phyloP scores from a whole-genome alignment of 2,888 invertebrate genomes.

The Cepaea hortensis region DNA sequence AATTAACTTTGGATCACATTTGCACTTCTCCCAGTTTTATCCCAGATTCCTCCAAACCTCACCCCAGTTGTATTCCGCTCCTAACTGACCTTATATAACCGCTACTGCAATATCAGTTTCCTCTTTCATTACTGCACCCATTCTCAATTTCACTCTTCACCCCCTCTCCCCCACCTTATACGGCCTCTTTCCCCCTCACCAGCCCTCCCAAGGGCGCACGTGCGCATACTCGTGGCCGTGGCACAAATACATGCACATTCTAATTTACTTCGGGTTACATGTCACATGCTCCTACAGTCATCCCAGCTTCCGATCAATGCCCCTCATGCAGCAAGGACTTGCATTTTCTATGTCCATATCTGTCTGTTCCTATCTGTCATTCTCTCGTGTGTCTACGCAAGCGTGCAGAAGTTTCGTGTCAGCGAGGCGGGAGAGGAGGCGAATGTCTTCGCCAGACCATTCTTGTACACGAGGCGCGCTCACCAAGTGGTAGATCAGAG shows the following conservation, averaged over 20 bases:
- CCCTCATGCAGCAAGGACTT: background rate
- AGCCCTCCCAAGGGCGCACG: background rate
- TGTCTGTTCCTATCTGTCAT: constrained; percentile 14
- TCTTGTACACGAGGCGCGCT: too few species aligned
- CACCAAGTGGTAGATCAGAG: too few species aligned
- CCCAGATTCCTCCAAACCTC: background rate
- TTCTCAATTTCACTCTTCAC: background rate
- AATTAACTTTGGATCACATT: too few species aligned
- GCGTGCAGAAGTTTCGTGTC: constrained; percentile 9
- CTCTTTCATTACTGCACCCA: background rate
- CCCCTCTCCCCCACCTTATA: background rate
- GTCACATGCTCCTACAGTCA: constrained; percentile 12
- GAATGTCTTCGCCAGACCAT: too few species aligned
- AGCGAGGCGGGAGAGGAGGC: background rate
- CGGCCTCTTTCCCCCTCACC: background rate
- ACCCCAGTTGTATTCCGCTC: too few species aligned
- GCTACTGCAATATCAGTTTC: too few species aligned
- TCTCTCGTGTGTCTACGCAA: background rate
- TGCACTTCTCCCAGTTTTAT: background rate
- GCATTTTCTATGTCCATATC: constrained; percentile 3
- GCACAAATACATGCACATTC: constrained; percentile 23
- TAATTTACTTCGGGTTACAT: constrained; percentile 38
- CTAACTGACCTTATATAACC: too few species aligned
- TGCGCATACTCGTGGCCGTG: background rate
- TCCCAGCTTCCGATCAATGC: constrained; percentile 33